phyloP scores from a whole-genome alignment of 2,888 invertebrate species.

The Tinea semifulvella region DNA sequence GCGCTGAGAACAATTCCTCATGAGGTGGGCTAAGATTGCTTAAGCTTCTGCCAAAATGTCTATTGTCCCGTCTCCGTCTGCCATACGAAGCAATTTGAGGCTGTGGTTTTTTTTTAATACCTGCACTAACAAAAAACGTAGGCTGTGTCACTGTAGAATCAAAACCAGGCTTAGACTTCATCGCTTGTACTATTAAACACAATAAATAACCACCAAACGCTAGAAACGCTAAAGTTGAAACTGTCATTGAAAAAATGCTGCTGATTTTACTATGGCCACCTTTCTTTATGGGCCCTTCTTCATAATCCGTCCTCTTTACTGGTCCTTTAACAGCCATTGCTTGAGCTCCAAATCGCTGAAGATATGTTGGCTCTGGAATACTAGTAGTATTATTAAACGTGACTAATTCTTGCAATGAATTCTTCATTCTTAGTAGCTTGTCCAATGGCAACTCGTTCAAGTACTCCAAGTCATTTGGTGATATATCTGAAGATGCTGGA shows the following conservation, averaged over 20 bases:
- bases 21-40: slow-evolving; percentile 37
- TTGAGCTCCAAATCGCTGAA: slow-evolving; percentile 46
- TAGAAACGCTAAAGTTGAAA: slow-evolving; percentile 81
- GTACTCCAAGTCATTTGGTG: slow-evolving; percentile 49
- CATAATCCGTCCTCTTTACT: slow-evolving; percentile 51
- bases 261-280: slow-evolving; percentile 70
- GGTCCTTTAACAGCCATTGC: slow-evolving; percentile 48
- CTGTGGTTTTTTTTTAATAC: slow-evolving; percentile 54
- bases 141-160: slow-evolving; percentile 34
- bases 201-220: slow-evolving; percentile 87
- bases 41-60: slow-evolving; percentile 26
- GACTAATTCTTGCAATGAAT: slow-evolving; percentile 41
- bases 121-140: slow-evolving; percentile 44
- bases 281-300: slow-evolving; percentile 54
- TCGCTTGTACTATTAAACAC: slow-evolving; percentile 79
- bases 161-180: slow-evolving; percentile 69
- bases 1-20: slow-evolving; percentile 57
- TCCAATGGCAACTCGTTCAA: slow-evolving; percentile 76
- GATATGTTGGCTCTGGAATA: slow-evolving; percentile 30
- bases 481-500: slow-evolving; percentile 27
- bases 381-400: slow-evolving; percentile 32
- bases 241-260: slow-evolving; percentile 78
- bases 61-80: slow-evolving; percentile 35
- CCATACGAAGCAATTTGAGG: slow-evolving; percentile 38
- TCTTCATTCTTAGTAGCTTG: slow-evolving; percentile 71